Base-by-base conservation (phyloP, 2,797 vertebrate genomes). In the Sebastes iracundus region DNA sequence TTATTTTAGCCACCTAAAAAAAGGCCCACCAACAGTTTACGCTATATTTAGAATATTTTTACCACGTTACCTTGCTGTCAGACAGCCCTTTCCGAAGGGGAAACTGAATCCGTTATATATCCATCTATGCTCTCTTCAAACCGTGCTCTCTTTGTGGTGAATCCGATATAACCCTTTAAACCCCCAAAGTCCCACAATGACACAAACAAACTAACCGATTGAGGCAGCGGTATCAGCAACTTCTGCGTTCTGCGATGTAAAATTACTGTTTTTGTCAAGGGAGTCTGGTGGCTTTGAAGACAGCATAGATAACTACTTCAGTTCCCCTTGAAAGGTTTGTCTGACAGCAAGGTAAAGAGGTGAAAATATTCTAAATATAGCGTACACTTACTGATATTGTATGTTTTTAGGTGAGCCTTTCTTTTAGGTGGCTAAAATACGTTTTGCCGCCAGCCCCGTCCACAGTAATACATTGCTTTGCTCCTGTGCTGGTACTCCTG, bases 271-370 rank as follows among this genome's bases (percentile, higher is more conserved):
- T 46, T 46, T 46, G 16, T 46, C 14, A 46, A 46, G 1, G 42
- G 42, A 46, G 42, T 46, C 42, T 46, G 42, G 42, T 46, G 42
- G 16, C 42, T 46, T 46, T 46, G 42, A 46, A 16, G 16, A 46
- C 0, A 46, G 42, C 46, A 52, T n/a, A 52, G 18, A 52, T 52
- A 52, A 8, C 20, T 8, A 8, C 46, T 52, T 52, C 46, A 52
- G 46, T n/a, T 52, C 46, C 8, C 18, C 20, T 20, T 52, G 46
- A 52, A n/a, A 52, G 46, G 7, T 3, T 20, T n/a, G 46, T 52
- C 20, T 52, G 46, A 49, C 0, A 16, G 46, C 18, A 2, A 49
- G 0, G 46, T 1, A 0, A 20, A 49, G 16, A 42, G 16, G 46
- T 0, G 46, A 4, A 52, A 52, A 52, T 52, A 52, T 20, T 52